A percentile compares a stretch with the other conserved stretches of the same genome.
phyloP scores from a whole-genome alignment of 2,113 vertebrate species.

The Oreocharis arfaki region DNA sequence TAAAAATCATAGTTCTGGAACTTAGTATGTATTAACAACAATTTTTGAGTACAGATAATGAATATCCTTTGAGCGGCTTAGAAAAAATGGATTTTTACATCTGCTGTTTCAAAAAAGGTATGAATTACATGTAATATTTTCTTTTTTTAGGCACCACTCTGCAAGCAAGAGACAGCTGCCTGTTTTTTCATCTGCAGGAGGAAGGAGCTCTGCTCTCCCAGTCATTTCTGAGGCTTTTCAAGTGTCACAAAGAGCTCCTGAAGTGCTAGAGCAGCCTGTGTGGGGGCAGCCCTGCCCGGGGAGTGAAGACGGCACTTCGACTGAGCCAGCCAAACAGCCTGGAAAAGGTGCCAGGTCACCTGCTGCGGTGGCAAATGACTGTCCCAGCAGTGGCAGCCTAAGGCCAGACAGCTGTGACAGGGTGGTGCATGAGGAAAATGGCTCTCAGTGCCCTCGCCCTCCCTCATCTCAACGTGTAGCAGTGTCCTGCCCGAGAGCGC shows the following conservation, averaged over 20 bases:
- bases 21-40: background rate
- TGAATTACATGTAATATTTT: background rate
- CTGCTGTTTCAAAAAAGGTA: background rate
- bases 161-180: background rate
- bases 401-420: background rate
- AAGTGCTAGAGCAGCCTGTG: background rate
- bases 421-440: background rate
- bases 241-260: background rate
- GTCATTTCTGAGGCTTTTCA: background rate
- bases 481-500: accelerated
- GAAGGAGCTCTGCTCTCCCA: background rate
- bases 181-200: background rate
- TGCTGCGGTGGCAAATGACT: background rate
- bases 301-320: background rate
- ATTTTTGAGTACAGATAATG: background rate
- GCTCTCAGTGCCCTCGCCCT: background rate
- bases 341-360: background rate
- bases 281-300: background rate
- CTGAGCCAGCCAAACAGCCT: background rate
- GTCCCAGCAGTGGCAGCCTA: background rate
- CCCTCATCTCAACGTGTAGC: background rate
- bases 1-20: background rate
- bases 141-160: background rate
- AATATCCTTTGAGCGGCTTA: background rate
- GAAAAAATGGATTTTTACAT: background rate